A percentile compares a stretch with the other conserved stretches of the same genome.
Conservation (phyloP, 2,888 invertebrate species). For the Tupiocoris notatus region DNA sequence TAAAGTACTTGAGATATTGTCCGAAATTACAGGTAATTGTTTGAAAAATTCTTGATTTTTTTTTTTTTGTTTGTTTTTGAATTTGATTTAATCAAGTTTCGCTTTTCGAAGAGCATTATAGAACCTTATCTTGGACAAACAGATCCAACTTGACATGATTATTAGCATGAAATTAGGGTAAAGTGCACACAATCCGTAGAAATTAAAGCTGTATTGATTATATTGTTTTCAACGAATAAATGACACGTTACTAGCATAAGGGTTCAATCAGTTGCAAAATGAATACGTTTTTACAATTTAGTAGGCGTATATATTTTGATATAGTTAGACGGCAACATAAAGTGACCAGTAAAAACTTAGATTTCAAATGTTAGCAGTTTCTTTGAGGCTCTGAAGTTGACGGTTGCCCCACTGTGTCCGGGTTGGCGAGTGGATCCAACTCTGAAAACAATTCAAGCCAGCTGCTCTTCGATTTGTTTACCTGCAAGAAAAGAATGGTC, state of each 20-base stretch:
- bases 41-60: too few species aligned
- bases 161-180: too few species aligned
- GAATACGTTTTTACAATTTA: background rate
- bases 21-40: too few species aligned
- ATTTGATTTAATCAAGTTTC: too few species aligned
- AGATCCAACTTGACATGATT: too few species aligned
- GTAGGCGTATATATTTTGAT: background rate
- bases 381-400: constrained; percentile 46
- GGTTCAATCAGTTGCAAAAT: background rate
- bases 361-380: constrained; percentile 47
- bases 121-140: too few species aligned
- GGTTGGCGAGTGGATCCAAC: constrained; percentile 86
- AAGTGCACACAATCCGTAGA: background rate
- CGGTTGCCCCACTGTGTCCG: constrained; percentile 60
- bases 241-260: background rate
- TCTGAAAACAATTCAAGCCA: constrained; percentile 94
- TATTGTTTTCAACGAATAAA: too few species aligned
- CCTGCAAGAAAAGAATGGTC: constrained; percentile 34
- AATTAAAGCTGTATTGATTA: background rate
- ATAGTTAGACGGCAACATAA: too few species aligned
- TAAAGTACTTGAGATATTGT: too few species aligned
- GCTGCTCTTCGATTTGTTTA: constrained; percentile 51
- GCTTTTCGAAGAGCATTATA: too few species aligned
- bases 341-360: background rate
- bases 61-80: too few species aligned